Evolutionary conservation across 2,888 invertebrate genomes (phyloP).

Genomic region (Ephialtes manifestator): DNA sequence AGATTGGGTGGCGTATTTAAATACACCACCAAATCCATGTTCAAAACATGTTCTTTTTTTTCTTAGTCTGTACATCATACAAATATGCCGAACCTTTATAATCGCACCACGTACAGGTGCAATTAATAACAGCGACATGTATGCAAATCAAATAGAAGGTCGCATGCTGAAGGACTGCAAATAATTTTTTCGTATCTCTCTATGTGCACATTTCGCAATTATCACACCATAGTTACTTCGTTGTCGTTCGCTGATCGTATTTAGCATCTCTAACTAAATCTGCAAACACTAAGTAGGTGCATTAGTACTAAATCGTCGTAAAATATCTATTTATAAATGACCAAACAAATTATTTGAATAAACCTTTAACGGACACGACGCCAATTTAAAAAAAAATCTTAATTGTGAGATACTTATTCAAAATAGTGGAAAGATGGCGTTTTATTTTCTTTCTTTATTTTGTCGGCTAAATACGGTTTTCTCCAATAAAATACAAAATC

Average conservation of each 20-base stretch:
- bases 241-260: background rate
- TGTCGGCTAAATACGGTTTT: too few species aligned
- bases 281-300: background rate
- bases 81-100: background rate
- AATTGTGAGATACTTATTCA: too few species aligned
- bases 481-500: too few species aligned
- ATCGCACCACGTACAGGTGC: constrained; percentile 6
- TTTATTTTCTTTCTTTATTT: too few species aligned
- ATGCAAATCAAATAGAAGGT: constrained; percentile 15
- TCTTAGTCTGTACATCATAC: background rate
- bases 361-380: too few species aligned
- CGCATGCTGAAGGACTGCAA: background rate
- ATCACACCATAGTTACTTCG: background rate
- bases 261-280: background rate
- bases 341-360: too few species aligned
- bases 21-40: background rate
- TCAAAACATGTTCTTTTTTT: background rate
- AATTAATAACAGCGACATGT: constrained; percentile 1
- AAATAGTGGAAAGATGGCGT: too few species aligned
- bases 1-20: too few species aligned
- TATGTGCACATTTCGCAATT: background rate
- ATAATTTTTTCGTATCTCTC: background rate
- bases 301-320: background rate
- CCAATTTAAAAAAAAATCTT: too few species aligned
- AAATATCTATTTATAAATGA: background rate